Conservation (phyloP, 2,888 invertebrate genomes). For the Tortrix viridana region DNA sequence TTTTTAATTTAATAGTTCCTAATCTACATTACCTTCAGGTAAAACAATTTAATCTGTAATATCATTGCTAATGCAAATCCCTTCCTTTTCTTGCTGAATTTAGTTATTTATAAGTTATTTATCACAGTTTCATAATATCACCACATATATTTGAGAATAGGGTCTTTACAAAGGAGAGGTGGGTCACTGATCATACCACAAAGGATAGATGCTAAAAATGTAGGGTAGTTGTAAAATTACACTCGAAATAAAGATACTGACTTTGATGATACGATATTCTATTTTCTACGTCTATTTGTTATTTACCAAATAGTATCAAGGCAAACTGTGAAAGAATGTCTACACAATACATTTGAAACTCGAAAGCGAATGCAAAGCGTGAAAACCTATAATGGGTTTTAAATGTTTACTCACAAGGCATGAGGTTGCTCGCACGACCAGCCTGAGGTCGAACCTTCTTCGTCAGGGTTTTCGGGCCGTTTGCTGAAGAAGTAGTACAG, state of each 20-base stretch:
- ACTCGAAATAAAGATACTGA: not conserved
- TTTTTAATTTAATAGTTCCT: too few species aligned
- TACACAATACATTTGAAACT: not conserved
- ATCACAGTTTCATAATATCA: too few species aligned
- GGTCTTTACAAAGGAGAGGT: too few species aligned
- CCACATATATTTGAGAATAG: too few species aligned
- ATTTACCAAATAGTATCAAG: slow-evolving; percentile 12
- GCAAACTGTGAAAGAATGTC: slow-evolving; percentile 23
- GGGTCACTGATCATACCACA: too few species aligned
- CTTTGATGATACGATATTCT: not conserved
- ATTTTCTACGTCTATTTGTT: slow-evolving; percentile 6
- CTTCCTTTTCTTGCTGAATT: too few species aligned
- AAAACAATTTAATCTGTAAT: too few species aligned
- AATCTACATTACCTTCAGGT: too few species aligned
- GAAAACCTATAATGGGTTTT: slow-evolving; percentile 37
- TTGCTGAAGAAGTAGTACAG: slow-evolving; percentile 75
- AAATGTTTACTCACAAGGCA: slow-evolving; percentile 55
- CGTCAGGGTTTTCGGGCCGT: slow-evolving; percentile 59
- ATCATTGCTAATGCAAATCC: too few species aligned
- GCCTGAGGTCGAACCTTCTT: slow-evolving; percentile 60
- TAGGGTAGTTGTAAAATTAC: slow-evolving; percentile 24
- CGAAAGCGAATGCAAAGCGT: slow-evolving; percentile 27
- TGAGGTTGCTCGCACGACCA: slow-evolving; percentile 58
- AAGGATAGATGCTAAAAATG: slow-evolving; percentile 3
- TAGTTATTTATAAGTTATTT: too few species aligned